A percentile compares a stretch with the other conserved stretches of the same genome.
These are phyloP conservation scores for Drosophila stalkeri DNA, from an alignment of 2,888 invertebrate genomes.

Conservation along the genomic window DNA sequence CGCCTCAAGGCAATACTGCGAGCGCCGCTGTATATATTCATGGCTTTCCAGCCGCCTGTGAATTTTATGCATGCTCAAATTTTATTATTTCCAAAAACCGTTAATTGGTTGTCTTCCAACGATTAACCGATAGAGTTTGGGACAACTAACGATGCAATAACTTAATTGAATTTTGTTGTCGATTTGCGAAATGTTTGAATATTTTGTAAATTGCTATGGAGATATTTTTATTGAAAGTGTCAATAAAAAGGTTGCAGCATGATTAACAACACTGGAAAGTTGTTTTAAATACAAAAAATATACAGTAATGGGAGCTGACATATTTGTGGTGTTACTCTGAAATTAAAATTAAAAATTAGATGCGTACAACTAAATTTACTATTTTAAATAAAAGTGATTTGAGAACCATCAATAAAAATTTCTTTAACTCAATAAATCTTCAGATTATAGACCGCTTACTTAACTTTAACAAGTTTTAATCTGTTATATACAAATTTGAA, in stretches of 20 bases:
- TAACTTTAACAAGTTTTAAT: neutral
- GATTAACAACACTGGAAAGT: conserved; percentile 1
- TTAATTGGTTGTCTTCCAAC: neutral
- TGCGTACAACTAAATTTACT: neutral
- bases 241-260: neutral
- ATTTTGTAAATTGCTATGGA: neutral
- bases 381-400: neutral
- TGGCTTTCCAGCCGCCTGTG: conserved; percentile 24
- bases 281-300: neutral
- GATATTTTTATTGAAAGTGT: conserved; percentile 6
- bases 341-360: neutral
- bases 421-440: neutral
- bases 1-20: conserved; percentile 48
- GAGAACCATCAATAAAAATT: neutral
- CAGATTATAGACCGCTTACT: neutral
- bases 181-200: conserved; percentile 1
- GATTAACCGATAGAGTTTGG: conserved; percentile 3
- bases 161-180: neutral
- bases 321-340: neutral
- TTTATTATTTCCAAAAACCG: conserved; percentile 1
- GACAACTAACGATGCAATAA: neutral
- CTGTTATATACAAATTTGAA: neutral
- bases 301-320: neutral
- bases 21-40: conserved; percentile 57
- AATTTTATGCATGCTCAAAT: conserved; percentile 30